phyloP scores from a whole-genome alignment of 2,113 vertebrate species.

The Cranoglanis bouderius region DNA sequence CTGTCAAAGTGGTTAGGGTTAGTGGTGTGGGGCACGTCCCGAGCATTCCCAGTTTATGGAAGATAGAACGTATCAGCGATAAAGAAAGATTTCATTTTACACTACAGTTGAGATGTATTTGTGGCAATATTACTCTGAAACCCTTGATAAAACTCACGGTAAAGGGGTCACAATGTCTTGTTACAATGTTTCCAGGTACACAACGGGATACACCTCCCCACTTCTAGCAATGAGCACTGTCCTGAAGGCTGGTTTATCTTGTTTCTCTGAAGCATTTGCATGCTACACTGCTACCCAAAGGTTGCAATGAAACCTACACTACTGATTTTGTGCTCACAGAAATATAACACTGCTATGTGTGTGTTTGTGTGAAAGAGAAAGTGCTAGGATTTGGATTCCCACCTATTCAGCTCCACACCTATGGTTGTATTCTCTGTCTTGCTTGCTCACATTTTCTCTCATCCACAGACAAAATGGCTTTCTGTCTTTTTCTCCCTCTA shows the following conservation, averaged over 20 bases:
- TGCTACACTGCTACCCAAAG: neutral
- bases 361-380: neutral
- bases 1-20: neutral
- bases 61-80: neutral
- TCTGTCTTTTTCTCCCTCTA: conserved; percentile 24
- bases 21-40: neutral
- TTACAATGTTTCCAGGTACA: neutral
- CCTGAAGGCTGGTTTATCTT: neutral
- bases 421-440: conserved; percentile 7
- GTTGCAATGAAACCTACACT: neutral
- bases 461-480: neutral
- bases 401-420: neutral
- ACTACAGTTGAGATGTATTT: neutral
- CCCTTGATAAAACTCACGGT: neutral
- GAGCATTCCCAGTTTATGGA: neutral
- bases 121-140: neutral
- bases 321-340: neutral
- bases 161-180: neutral
- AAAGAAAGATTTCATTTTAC: neutral
- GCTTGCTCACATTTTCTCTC: neutral
- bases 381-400: neutral
- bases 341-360: neutral
- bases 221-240: neutral
- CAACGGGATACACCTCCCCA: neutral
- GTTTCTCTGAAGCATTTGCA: neutral